Evolutionary conservation across 2,888 invertebrate genomes (phyloP), one percentile per base, ranked within the genome.

Genomic region (Agriopis marginaria): DNA sequence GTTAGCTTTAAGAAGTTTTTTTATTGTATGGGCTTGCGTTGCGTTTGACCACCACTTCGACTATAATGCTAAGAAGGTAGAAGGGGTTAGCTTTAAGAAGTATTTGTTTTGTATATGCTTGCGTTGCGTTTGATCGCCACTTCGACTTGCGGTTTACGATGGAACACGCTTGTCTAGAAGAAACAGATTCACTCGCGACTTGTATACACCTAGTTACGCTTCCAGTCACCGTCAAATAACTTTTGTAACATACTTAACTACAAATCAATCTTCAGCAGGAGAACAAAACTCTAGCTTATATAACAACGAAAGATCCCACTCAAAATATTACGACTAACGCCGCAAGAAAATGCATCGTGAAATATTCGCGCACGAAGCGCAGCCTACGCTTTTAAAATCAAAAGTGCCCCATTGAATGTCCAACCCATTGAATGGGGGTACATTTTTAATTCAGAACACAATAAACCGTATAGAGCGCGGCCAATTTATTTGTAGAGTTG

Each of bases 391-490:
- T 85, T 83, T 83, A 81, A 80, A 82, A 83, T 84, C 75, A 73
- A 75, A 75, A 74, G 66, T 72, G 68, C 75, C 51, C 74, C 74
- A 72, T 75, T 74, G 67, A 73, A 62, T 74, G 75, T 72, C 77
- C 83, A 81, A 82, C 84, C 85, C 89, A 89, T 91, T 92, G 85
- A 92, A 92, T 91, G 89, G 87, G 81, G 81, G 78, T 78, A 86
- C 86, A 86, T 85, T 89, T 88, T 91, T 89, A 89, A 90, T 88
- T 86, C 82, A 81, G 79, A 87, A 89, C 89, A 89, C 89, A 90
- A 90, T 89, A 88, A 58, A 86, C 86, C 86, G 85, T 86, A 85
- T 75, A 79, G 80, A 82, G 32, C 9, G 12, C 14, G 5, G 45
- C 58, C 23, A 58, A 58, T 0, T 45, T 58, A 58, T 11, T 0